Base-by-base conservation (phyloP, 2,888 invertebrate species). In the Thymelicus lineola region DNA sequence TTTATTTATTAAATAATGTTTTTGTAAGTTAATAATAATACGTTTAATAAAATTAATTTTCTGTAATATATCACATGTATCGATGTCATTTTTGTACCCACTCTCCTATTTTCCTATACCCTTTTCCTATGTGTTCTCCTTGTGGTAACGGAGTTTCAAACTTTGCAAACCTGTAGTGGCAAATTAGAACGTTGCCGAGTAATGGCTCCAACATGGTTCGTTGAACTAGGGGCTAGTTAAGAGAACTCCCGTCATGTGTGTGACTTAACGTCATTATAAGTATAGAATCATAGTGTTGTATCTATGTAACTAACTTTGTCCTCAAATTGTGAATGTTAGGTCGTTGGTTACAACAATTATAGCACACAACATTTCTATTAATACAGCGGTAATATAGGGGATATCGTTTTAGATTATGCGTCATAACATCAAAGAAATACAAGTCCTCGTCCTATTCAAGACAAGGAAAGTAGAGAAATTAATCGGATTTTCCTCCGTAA, bases 21-120 rank as follows among this genome's bases (percentile, higher is more conserved):
- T 88, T 90, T 92, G 84, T 93, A 93, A 91, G 92, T 86, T 90
- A 89, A 87, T 81, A 89, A 87, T 81, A 79, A 81, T 88, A 88
- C 83, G 82, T 86, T 86, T 85, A 91, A 90, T 91, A 91, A 90
- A 88, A 90, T 87, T 88, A 91, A 89, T 91, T 89, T 91, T 91
- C 88, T 91, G 89, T 91, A 91, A 81, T 88, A 87, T 86, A 84
- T 86, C 78, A 80, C 80, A 83, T 82, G 80, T 82, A 79, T 80
- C 81, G 81, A 82, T 79, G 77, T 88, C 76, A 87, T 86, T 88
- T 84, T 81, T 68, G 81, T 75, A 72, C 74, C 64, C 55, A 28
- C 14, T 35, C 20, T 20, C 60, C 60, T 17, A n/a, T 1, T 36
- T 45, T 71, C 64, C 70, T 70, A 62, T 35, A 6, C 15, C 53